Evolutionary conservation across 2,797 vertebrate genomes (phyloP).

Genomic region (Carapus acus): DNA sequence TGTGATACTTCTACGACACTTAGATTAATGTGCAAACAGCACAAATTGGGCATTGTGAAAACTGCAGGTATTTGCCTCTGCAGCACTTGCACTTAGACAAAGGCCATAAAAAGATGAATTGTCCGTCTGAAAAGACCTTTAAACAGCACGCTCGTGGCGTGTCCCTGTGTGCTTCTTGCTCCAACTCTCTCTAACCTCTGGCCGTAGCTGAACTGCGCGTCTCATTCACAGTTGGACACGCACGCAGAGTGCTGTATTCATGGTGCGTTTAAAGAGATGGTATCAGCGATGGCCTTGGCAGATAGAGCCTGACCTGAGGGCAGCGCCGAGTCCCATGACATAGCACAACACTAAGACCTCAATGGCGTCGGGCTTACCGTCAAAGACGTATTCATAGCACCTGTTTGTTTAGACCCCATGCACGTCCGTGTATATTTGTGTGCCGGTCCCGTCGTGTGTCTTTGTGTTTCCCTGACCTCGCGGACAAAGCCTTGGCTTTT

Average conservation of each 20-base stretch:
- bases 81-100: too few relatives aligned
- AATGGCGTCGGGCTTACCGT: conserved; percentile 54
- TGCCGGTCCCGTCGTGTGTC: conserved; percentile 43
- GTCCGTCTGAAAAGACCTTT: too few relatives aligned
- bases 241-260: conserved; percentile 56
- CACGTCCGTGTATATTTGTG: conserved; percentile 34
- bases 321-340: conserved; percentile 57
- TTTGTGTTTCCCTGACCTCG: conserved; percentile 49
- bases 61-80: too few relatives aligned
- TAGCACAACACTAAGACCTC: conserved; percentile 57
- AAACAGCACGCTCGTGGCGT: neutral
- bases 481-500: conserved; percentile 33
- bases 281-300: conserved; percentile 58
- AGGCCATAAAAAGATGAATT: too few relatives aligned
- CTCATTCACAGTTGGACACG: conserved; percentile 20
- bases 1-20: too few relatives aligned
- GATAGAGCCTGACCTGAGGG: conserved; percentile 57
- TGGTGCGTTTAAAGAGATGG: conserved; percentile 49
- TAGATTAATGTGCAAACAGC: too few relatives aligned
- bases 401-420: conserved; percentile 47
- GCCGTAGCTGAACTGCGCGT: conserved; percentile 22
- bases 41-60: too few relatives aligned
- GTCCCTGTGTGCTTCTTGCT: conserved; percentile 1
- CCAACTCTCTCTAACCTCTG: conserved; percentile 26
- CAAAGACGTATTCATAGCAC: conserved; percentile 47